Conservation (phyloP, 2,888 invertebrate genomes). For the Leptinotarsa peninsularis region DNA sequence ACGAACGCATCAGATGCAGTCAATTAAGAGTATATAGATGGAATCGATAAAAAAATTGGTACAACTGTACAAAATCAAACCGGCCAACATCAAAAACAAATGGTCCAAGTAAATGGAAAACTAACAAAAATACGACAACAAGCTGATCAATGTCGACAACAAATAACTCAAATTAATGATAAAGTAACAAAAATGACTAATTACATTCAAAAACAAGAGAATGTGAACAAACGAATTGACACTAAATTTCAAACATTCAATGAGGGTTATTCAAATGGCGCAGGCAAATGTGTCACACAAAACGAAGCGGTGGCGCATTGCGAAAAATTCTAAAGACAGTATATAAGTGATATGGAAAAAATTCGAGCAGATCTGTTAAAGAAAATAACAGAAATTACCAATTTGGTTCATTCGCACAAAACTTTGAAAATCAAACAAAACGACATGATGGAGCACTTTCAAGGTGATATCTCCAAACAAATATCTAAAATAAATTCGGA, state of each 20-base stretch:
- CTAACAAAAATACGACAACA: too few relatives aligned
- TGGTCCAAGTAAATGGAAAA: too few relatives aligned
- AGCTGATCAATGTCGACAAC: too few relatives aligned
- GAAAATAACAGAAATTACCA: not conserved
- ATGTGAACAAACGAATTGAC: not conserved
- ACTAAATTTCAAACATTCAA: not conserved
- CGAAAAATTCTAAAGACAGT: not conserved
- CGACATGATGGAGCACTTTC: too few relatives aligned
- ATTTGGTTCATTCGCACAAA: not conserved
- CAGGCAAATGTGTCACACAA: not conserved
- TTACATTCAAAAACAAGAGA: not conserved
- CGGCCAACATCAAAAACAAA: too few relatives aligned
- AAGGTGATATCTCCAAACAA: too few relatives aligned
- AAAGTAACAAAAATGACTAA: not conserved
- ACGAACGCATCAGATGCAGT: not conserved
- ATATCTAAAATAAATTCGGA: too few relatives aligned
- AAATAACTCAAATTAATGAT: not conserved
- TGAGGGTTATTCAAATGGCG: not conserved
- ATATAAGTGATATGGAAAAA: not conserved
- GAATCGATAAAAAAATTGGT: not conserved
- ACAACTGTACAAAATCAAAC: not conserved
- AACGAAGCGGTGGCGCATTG: not conserved
- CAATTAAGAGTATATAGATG: not conserved
- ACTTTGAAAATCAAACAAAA: too few relatives aligned
- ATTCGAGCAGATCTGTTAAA: not conserved